Evolutionary conservation across 2,113 vertebrate species (phyloP), one percentile per base, ranked within the genome.

Genomic region (Daubentonia madagascariensis): DNA sequence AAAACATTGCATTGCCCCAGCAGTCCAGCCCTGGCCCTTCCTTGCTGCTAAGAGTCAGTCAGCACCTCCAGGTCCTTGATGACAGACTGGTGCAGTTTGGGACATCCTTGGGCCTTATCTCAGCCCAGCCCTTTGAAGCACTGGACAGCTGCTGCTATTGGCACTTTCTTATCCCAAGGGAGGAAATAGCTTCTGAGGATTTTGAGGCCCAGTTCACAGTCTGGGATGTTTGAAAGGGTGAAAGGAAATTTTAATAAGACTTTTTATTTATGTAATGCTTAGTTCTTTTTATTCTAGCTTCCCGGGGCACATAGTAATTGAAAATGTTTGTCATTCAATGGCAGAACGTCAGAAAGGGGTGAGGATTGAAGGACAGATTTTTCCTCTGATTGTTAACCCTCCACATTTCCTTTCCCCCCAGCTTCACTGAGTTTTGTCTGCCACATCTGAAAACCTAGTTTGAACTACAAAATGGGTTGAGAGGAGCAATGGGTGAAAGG

Each of bases 191-290:
- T 96, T 97, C 91, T 2, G 48, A 92, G 72, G 86, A 76, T 32
- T 97, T 45, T 0, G 0, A 98, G 97, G 92, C 57, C 57, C 65
- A 81, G 61, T 73, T 96, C 43, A 23, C 30, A 70, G 80, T 96
- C 83, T 28, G 43, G 43, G 54, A 8, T 92, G 80, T 96, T 20
- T 79, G 83, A 93, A 96, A 79, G 18, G 43, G 59, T 72, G 54
- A 91, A 40, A 85, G 54, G 84, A 95, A 96, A 96, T 61, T 96
- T 92, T 96, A 92, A 96, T 94, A 85, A 59, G 84, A 81, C 67
- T 97, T 97, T 96, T 98, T 95, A 63, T 85, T 96, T 97, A 87
- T 89, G 52, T 67, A 91, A 90, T 54, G 54, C 8, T 67, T 50
- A 30, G 68, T 81, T 94, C 79, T 95, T 65, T 96, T 98, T 67